Conservation (phyloP, 2,888 invertebrate genomes). For the Deilephila porcellus region DNA sequence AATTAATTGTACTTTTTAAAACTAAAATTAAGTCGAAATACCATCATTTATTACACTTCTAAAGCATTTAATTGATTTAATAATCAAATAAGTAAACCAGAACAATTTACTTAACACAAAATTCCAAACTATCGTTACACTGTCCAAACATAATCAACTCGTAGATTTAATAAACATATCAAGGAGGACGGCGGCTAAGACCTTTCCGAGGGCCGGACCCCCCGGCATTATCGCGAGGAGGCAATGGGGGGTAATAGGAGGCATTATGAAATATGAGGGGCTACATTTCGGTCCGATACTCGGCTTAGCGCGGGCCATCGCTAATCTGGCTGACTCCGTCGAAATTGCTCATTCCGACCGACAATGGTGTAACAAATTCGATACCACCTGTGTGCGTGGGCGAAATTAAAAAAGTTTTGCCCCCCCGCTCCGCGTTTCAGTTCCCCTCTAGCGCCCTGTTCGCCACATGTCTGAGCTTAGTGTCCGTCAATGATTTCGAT, state of each 20-base stretch:
- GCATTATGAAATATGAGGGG: constrained; percentile 75
- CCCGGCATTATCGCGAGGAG: constrained; percentile 44
- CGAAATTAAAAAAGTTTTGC: constrained; percentile 51
- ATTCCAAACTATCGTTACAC: constrained; percentile 26
- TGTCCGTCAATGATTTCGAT: constrained; percentile 5
- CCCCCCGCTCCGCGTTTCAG: background rate
- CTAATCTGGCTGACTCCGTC: constrained; percentile 68
- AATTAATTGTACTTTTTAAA: too few relatives aligned
- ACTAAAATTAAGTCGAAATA: too few relatives aligned
- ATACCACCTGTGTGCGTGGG: constrained; percentile 55
- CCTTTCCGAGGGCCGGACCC: constrained; percentile 44
- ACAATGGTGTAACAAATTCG: constrained; percentile 63
- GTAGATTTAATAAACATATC: constrained; percentile 73
- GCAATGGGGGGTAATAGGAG: constrained; percentile 43
- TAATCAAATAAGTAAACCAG: background rate
- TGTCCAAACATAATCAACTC: constrained; percentile 55
- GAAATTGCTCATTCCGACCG: constrained; percentile 64
- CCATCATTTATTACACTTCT: too few relatives aligned
- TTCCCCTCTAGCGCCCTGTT: background rate
- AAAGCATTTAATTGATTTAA: too few relatives aligned
- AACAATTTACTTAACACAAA: background rate
- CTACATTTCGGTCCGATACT: constrained; percentile 61
- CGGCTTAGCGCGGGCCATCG: constrained; percentile 61
- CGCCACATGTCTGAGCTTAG: background rate
- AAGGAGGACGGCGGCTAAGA: constrained; percentile 56